phyloP scores from a whole-genome alignment of 2,888 invertebrate species.

The Augiades crinisus region DNA sequence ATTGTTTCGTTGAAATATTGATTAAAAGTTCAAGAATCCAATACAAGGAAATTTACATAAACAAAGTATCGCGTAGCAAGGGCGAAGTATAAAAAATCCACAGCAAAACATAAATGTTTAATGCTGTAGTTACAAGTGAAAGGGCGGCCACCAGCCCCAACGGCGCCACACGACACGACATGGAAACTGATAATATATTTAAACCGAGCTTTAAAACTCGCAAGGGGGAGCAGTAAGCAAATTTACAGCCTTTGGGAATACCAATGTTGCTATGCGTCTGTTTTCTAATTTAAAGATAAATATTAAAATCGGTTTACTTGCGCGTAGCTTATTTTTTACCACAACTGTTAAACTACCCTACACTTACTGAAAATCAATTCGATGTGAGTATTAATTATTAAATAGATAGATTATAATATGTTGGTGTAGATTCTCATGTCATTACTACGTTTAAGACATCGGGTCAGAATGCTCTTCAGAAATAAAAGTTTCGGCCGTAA shows the following conservation, averaged over 20 bases:
- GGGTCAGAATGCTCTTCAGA: background rate
- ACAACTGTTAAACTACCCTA: no score
- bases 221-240: conserved; percentile 58
- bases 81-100: conserved; percentile 37
- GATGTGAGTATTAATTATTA: no score
- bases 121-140: conserved; percentile 52
- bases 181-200: conserved; percentile 78
- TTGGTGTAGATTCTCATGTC: background rate
- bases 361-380: no score
- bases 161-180: conserved; percentile 71
- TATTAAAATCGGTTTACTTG: no score
- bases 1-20: conserved; percentile 9
- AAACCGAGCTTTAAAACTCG: conserved; percentile 62
- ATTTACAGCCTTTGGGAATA: conserved; percentile 66
- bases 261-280: conserved; percentile 44
- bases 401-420: no score
- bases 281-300: conserved; percentile 26
- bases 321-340: no score
- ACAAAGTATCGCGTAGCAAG: conserved; percentile 37
- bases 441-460: no score
- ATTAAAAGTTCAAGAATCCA: background rate
- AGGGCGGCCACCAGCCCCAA: conserved; percentile 52
- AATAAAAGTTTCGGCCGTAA: conserved; percentile 11
- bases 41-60: conserved; percentile 15
- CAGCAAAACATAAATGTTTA: conserved; percentile 50